Evolutionary conservation across 2,113 vertebrate genomes (phyloP), one percentile per base, ranked within the genome.

Genomic region (Xenus cinereus): DNA sequence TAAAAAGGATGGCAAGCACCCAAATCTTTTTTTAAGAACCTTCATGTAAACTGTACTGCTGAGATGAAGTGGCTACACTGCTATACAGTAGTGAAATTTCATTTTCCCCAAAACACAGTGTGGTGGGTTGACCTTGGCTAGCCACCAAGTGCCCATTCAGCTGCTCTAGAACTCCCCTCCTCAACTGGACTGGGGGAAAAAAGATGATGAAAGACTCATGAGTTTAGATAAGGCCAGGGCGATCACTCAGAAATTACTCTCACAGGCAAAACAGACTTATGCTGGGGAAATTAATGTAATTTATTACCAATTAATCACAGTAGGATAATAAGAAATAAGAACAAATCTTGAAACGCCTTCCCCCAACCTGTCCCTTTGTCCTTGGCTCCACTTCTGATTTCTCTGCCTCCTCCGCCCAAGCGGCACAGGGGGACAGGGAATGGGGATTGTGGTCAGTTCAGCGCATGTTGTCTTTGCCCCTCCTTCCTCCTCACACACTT

Each of bases 371-470:
- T 66, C 32, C 11, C 14, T 86, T 82, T 24, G 74, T 89, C 20
- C 12, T 33, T 10, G 26, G 21, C 8, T 77, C 57, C 10, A 33
- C 2, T 53, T 21, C 13, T 2, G 3, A 54, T 12, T 51, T 57
- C 26, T 62, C 19, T 27, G 5, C 3, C 6, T 54, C 8, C 6
- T 57, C 4, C 7, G 3, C 0, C 1, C 22, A 8, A 41, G 3
- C 1, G 1, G 12, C 6, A 2, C 4, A 51, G 5, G 4, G 1
- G 9, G 2, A 30, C 2, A 1, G 14, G 10, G 4, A 60, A 24
- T 3, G 3, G 22, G 7, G 5, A 2, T 14, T 57, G 7, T 1
- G 2, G 12, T 39, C 39, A 39, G 14, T 60, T 71, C n/a, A 45
- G 43, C 5, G 11, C 0, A 0, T 5, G 1, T 26, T 73, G 3